Evolutionary conservation across 2,113 vertebrate genomes (phyloP).

Genomic region (Pseudonaja textilis): DNA sequence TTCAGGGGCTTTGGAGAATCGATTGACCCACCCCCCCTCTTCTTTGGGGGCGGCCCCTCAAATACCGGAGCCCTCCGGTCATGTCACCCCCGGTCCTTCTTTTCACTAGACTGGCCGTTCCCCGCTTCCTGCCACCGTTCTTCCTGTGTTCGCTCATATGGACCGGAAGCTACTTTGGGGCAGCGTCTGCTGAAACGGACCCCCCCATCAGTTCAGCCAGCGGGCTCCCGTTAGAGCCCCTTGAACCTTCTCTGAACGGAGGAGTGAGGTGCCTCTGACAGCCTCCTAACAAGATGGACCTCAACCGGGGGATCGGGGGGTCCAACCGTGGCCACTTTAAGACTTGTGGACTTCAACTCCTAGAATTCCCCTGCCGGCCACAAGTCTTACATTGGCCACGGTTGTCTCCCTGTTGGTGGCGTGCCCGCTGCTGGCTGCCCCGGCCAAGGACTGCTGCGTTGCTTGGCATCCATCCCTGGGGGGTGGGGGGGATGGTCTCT

Average conservation of each 20-base stretch:
- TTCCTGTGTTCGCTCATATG: accelerated
- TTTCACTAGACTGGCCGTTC: background rate
- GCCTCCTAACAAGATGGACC: background rate
- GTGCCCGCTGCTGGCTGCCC: background rate
- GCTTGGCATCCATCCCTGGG: background rate
- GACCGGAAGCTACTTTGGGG: background rate
- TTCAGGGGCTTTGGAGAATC: background rate
- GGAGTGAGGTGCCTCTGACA: background rate
- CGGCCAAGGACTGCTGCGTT: background rate
- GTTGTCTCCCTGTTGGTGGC: background rate
- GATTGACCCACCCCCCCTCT: background rate
- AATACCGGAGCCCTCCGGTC: background rate
- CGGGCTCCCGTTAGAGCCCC: no score
- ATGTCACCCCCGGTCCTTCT: background rate
- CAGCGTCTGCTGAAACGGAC: background rate
- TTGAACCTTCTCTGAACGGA: background rate
- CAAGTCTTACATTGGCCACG: background rate
- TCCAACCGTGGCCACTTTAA: background rate
- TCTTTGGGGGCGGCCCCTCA: background rate
- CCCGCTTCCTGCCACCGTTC: background rate
- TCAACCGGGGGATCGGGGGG: no score
- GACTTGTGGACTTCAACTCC: background rate
- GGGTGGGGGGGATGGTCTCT: background rate
- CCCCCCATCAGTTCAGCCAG: background rate
- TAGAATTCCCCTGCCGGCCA: background rate